Evolutionary conservation across 2,888 invertebrate species (phyloP), one percentile per base, ranked within the genome.

Genomic region (Glaucopsyche alexis): DNA sequence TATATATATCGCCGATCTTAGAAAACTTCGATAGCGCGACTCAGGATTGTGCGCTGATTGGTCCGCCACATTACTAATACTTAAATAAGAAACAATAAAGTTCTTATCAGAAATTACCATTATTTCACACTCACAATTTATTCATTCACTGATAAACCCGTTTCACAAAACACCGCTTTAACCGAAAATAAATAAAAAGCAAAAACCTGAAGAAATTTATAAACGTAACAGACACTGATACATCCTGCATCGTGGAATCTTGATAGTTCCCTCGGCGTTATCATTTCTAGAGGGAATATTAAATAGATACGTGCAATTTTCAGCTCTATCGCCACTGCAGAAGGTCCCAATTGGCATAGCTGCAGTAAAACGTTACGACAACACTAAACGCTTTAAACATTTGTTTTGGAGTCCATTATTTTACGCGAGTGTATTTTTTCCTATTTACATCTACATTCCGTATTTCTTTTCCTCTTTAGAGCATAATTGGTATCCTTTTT

Each of bases 331-430:
- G 11, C 47, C 13, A 2, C 47, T 13, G 47, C 29, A 49, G 1
- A 69, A 13, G 13, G 38, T 38, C 49, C 49, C 45, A 69, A 49
- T 19, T 45, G 8, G 19, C 19, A 13, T 6, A 6, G 7, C 49
- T 29, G 29, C 29, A 29, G 47, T 16, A 45, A 47, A 19, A 47
- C 11, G 45, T 14, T 69, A 69, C 45, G 45, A 67, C 69, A 69
- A 29, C 29, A 47, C 19, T 69, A 69, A 60, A 69, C 19, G 69
- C 47, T 49, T 69, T 69, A 47, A 69, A n/a, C 69, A 69, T 69
- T 69, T 49, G 47, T 69, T 47, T 69, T 14, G 47, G 47, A 45
- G 45, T 47, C 69, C 47, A 67, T 67, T 67, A 69, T 69, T 49
- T 49, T 49, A 49, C 69, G 69, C 14, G 14, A 47, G 47, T 47